These are phyloP conservation scores for Zaprionus camerounensis DNA, from an alignment of 1,140 invertebrate species.

Conservation along the genomic window DNA sequence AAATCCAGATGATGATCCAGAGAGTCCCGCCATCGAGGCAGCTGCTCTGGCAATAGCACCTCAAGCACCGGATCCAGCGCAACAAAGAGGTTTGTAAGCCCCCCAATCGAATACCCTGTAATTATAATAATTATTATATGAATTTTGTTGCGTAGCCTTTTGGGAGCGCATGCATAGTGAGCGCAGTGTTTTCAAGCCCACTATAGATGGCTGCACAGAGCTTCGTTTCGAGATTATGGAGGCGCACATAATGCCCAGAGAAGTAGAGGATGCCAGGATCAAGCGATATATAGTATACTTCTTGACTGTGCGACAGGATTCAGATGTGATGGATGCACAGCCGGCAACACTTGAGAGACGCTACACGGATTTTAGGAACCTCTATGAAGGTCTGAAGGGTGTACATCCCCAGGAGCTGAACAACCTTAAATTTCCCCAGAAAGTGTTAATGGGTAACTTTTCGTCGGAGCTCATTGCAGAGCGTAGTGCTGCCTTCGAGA, in stretches of 20 bases:
- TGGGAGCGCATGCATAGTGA: conserved; percentile 62
- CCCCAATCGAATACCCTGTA: not conserved
- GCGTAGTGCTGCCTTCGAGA: conserved; percentile 90
- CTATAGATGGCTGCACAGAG: conserved; percentile 61
- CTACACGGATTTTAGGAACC: conserved; percentile 90
- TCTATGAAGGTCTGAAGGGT: conserved; percentile 88
- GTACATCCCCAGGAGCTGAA: conserved; percentile 86
- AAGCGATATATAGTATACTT: conserved; percentile 88
- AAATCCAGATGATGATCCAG: conserved; percentile 71
- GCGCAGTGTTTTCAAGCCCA: conserved; percentile 37
- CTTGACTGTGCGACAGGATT: conserved; percentile 86
- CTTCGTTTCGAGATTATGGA: conserved; percentile 85
- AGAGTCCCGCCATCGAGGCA: conserved; percentile 78
- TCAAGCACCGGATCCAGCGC: conserved; percentile 37
- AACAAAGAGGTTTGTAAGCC: conserved; percentile 58
- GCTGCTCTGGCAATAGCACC: conserved; percentile 65
- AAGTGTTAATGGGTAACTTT: conserved; percentile 91
- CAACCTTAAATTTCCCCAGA: conserved; percentile 89
- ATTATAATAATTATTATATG: not conserved
- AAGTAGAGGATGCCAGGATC: conserved; percentile 85
- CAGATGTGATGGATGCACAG: conserved; percentile 85
- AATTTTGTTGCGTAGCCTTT: conserved; percentile 43
- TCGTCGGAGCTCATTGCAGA: conserved; percentile 88
- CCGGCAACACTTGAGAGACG: conserved; percentile 89
- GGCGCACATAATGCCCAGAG: conserved; percentile 84